Conservation (phyloP, 2,888 invertebrate species). For the Bembecia ichneumoniformis region DNA sequence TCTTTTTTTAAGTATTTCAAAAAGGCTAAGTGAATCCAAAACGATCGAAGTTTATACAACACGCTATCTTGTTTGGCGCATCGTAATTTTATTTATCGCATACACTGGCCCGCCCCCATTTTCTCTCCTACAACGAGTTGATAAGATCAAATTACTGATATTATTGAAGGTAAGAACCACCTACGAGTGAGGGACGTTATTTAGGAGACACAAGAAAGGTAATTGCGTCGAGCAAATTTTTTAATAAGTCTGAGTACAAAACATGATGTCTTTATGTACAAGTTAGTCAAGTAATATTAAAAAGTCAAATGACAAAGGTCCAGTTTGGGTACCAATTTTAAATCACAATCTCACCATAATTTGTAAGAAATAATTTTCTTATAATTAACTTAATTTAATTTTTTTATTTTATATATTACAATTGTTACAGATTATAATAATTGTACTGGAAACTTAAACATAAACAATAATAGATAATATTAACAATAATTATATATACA, state of each 20-base stretch:
- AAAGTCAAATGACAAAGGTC: too few relatives aligned
- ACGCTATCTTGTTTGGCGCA: constrained; percentile 10
- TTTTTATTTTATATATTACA: too few relatives aligned
- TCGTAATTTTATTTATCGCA: constrained; percentile 32
- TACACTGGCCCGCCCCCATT: constrained; percentile 28
- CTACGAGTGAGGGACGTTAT: constrained; percentile 24
- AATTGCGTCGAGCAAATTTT: background rate
- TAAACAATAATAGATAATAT: too few relatives aligned
- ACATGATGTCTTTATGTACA: too few relatives aligned
- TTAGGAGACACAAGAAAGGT: constrained; percentile 9
- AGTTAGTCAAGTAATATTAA: too few relatives aligned
- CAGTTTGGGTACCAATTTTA: too few relatives aligned
- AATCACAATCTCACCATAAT: too few relatives aligned
- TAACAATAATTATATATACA: too few relatives aligned
- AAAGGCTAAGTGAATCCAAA: constrained; percentile 17
- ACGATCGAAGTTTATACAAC: constrained; percentile 14
- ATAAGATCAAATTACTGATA: constrained; percentile 50
- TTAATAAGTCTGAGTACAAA: background rate
- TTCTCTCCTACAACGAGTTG: constrained; percentile 38
- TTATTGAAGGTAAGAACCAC: constrained; percentile 40
- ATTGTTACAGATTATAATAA: too few relatives aligned
- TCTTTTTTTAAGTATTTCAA: background rate
- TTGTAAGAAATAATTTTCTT: too few relatives aligned
- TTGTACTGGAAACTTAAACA: too few relatives aligned
- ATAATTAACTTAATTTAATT: too few relatives aligned